Conservation (phyloP, 2,888 invertebrate species). For the Branchinecta sandiegonensis region DNA sequence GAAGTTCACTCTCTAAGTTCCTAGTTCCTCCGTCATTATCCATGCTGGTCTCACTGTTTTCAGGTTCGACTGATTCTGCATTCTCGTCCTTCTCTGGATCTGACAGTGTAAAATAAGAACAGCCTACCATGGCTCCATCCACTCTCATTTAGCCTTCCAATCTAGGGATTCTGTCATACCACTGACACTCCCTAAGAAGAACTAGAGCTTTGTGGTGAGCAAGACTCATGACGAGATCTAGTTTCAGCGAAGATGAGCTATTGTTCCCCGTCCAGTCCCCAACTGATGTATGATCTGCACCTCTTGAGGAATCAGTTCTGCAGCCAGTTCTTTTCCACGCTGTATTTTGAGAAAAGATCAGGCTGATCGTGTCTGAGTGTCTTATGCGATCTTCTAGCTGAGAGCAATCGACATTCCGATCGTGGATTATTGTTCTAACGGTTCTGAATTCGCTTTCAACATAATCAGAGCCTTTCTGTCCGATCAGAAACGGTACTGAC, state of each 20-base stretch:
- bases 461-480: slow-evolving; percentile 1
- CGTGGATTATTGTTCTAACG: neutral
- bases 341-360: neutral
- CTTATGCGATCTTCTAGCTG: slow-evolving; percentile 11
- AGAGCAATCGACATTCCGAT: neutral
- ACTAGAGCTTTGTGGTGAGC: neutral
- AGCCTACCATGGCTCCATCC: neutral
- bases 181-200: neutral
- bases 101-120: neutral
- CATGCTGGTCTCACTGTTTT: no score
- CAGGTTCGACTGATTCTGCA: neutral
- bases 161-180: neutral
- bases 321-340: neutral
- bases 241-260: neutral
- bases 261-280: neutral
- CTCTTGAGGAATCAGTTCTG: neutral
- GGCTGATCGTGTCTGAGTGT: neutral
- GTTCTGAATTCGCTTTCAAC: slow-evolving; percentile 3
- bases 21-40: neutral
- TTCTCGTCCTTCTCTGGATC: neutral
- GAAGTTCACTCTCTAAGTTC: neutral
- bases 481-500: neutral
- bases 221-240: neutral
- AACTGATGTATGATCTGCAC: neutral
- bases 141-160: neutral